Conservation (phyloP, 1,140 invertebrate species). For the Centruroides vittatus region DNA sequence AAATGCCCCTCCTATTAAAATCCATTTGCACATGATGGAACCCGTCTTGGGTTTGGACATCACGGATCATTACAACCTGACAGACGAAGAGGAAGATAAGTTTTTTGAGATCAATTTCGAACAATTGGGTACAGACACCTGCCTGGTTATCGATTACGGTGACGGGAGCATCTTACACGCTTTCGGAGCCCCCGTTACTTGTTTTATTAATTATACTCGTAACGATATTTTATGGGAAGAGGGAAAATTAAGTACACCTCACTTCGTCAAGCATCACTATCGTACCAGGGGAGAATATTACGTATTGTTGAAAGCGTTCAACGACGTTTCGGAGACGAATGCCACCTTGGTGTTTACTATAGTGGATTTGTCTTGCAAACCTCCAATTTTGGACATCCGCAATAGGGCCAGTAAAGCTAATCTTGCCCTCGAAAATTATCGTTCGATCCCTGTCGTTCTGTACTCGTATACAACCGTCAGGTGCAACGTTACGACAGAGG, state of each 20-base stretch:
- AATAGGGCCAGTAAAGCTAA: conserved; percentile 11
- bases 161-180: conserved; percentile 19
- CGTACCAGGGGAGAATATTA: conserved; percentile 20
- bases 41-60: conserved; percentile 18
- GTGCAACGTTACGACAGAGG: conserved; percentile 18
- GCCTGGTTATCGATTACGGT: conserved; percentile 28
- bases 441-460: conserved; percentile 21
- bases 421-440: conserved; percentile 7
- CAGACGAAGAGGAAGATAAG: conserved; percentile 17
- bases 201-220: conserved; percentile 9
- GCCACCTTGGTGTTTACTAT: conserved; percentile 18
- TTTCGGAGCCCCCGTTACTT: conserved; percentile 12
- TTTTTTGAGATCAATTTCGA: conserved; percentile 17
- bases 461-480: conserved; percentile 19
- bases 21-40: conserved; percentile 18
- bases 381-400: conserved; percentile 25
- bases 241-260: conserved; percentile 12
- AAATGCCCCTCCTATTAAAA: conserved; percentile 15
- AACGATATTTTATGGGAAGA: conserved; percentile 14
- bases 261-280: conserved; percentile 21
- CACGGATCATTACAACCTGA: conserved; percentile 17
- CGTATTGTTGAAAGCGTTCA: conserved; percentile 22
- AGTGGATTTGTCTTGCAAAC: conserved; percentile 23
- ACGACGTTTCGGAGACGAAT: conserved; percentile 20
- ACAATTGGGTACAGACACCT: conserved; percentile 25